Percentiles rank a stretch among this genome's conserved stretches.
Conservation (phyloP, 2,797 vertebrate species). For the Sebastes trivittatus region DNA sequence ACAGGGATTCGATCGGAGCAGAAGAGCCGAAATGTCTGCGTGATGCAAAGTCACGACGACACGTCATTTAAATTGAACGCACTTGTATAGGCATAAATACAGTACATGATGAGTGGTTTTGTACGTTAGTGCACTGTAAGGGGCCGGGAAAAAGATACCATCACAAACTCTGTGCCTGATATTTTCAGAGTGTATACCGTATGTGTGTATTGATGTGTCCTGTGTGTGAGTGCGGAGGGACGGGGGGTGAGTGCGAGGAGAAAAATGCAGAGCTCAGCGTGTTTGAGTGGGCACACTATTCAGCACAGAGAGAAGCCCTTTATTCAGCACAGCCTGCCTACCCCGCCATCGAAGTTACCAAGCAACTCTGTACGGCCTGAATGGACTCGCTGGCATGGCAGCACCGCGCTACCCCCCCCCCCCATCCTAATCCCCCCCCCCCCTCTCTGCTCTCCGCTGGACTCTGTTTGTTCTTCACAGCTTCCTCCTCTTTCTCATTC, state of each 20-base stretch:
- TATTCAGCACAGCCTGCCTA: constrained; percentile 76
- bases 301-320: constrained; percentile 79
- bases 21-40: not conserved
- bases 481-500: constrained; percentile 62
- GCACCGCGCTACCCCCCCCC: not conserved
- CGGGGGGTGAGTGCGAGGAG: not conserved
- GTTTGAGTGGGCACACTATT: constrained; percentile 79
- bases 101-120: not conserved
- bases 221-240: constrained; percentile 13
- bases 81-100: not conserved
- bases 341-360: constrained; percentile 75
- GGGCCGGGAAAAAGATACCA: not conserved
- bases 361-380: constrained; percentile 77
- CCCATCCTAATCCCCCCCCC: not conserved
- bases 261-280: constrained; percentile 78
- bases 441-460: not conserved
- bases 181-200: not conserved
- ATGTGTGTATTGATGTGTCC: not conserved
- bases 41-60: not conserved
- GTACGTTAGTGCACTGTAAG: not conserved
- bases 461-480: constrained; percentile 63
- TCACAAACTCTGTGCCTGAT: constrained; percentile 2
- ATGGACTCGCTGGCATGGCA: constrained; percentile 70
- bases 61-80: not conserved
- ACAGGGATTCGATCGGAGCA: constrained; percentile 19